Base-by-base conservation (phyloP, 2,797 vertebrate species). In the Apodemus agrarius region DNA sequence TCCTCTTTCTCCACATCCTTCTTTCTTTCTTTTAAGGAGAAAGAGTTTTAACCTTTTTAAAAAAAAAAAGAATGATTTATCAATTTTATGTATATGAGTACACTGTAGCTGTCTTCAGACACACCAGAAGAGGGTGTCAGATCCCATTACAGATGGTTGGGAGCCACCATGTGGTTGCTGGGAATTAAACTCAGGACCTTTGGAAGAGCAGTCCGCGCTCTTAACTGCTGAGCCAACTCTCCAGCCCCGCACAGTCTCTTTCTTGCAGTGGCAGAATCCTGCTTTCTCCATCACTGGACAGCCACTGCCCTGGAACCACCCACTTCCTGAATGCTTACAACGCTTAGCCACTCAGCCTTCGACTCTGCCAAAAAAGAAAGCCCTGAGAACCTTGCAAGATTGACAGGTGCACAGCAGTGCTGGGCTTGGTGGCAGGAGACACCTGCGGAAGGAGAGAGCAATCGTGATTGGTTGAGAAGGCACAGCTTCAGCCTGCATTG, bases 401-500 rank as follows among this genome's bases (percentile, higher is more conserved):
- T 89, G 34, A 72, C 91, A 94, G 85, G 83, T 88, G 76, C 74
- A 61, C 21, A 46, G 89, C 84, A 85, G 90, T 37, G 24, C 94
- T 72, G 49, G 34, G 22, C 92, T 67, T 79, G 93, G 93, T 90
- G 61, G 63, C 90, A 46, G 61, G 34, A 16, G n/a, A 21, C 0
- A 1, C 43, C 6, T 12, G 54, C 49, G 31, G 31, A 95, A 89
- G 19, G 22, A 72, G 93, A 22, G 93, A 22, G 78, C 37, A 78
- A 79, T 54, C 76, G 37, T 46, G 26, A 46, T 6, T 69, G 93
- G 83, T 72, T 95, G 74, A 89, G 93, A 92, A 24, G 63, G 95
- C 86, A 90, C 93, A 96, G 96, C 78, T 75, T 93, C 81, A 11
- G 0, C 89, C 95, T 95, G 65, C 52, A 95, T 21, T 97, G 96